A percentile compares a stretch with the other conserved stretches of the same genome.
phyloP scores from a whole-genome alignment of 2,888 invertebrate species.

The Muschampia plurimacula region DNA sequence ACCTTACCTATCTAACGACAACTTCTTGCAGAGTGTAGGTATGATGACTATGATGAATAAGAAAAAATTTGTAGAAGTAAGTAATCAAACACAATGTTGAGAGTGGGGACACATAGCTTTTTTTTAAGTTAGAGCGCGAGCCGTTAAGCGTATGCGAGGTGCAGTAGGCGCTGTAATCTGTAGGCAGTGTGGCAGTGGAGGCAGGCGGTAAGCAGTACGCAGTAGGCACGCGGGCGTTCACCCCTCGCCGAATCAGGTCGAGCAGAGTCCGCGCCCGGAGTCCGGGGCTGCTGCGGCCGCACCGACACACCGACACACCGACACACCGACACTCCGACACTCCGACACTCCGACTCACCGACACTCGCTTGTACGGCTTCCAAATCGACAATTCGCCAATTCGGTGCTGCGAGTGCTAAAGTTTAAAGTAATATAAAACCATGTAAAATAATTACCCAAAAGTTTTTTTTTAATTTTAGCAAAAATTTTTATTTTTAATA shows the following conservation, averaged over 20 bases:
- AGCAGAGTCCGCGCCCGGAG: slow-evolving; percentile 53
- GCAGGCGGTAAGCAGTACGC: slow-evolving; percentile 38
- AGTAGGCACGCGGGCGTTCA: slow-evolving; percentile 67
- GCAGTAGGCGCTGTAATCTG: not conserved
- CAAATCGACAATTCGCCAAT: slow-evolving; percentile 4
- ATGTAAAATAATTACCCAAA: too few species aligned
- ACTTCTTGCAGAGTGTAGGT: too few species aligned
- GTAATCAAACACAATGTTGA: too few species aligned
- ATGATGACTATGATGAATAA: too few species aligned
- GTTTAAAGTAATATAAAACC: too few species aligned
- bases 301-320: not conserved
- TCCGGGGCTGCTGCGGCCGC: slow-evolving; percentile 46
- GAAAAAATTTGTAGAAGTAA: too few species aligned
- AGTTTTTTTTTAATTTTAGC: too few species aligned
- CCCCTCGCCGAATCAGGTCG: slow-evolving; percentile 80
- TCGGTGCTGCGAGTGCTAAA: not conserved
- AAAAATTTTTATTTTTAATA: too few species aligned
- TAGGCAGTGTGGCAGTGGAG: not conserved
- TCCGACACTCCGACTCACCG: not conserved
- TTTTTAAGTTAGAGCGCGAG: too few species aligned
- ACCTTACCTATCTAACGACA: too few species aligned
- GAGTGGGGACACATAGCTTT: too few species aligned
- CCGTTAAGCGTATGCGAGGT: not conserved
- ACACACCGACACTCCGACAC: not conserved
- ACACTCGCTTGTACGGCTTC: not conserved